These are phyloP conservation scores for Tachysurus fulvidraco DNA, from an alignment of 2,113 vertebrate genomes.

Conservation along the genomic window DNA sequence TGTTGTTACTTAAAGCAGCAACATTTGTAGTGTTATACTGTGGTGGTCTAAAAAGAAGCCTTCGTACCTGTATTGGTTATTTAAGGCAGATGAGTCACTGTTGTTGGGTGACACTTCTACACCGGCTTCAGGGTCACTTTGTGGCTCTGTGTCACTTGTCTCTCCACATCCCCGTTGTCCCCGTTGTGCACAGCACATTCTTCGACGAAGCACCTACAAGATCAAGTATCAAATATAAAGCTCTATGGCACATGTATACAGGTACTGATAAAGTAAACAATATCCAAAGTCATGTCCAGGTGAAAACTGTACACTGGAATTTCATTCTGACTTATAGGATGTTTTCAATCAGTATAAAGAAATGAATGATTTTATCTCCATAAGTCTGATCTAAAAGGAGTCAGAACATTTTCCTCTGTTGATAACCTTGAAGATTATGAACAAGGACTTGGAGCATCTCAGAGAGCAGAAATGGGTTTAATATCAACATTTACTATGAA, in stretches of 20 bases:
- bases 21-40: neutral
- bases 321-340: no score
- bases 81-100: conserved; percentile 2
- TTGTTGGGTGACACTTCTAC: neutral
- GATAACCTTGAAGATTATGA: no score
- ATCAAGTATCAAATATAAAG: neutral
- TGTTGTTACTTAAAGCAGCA: conserved; percentile 24
- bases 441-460: no score
- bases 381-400: no score
- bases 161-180: neutral
- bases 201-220: conserved; percentile 36
- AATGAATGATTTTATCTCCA: no score
- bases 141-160: neutral
- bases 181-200: neutral
- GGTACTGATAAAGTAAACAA: neutral
- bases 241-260: neutral
- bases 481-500: no score
- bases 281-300: neutral
- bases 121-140: conserved; percentile 22
- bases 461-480: no score
- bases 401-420: no score
- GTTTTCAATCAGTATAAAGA: no score
- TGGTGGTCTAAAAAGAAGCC: neutral
- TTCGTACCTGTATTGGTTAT: conserved; percentile 25
- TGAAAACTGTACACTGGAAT: neutral